A percentile compares a stretch with the other conserved stretches of the same genome.
phyloP scores from a whole-genome alignment of 1,140 invertebrate species.

The Leucophenga varia region DNA sequence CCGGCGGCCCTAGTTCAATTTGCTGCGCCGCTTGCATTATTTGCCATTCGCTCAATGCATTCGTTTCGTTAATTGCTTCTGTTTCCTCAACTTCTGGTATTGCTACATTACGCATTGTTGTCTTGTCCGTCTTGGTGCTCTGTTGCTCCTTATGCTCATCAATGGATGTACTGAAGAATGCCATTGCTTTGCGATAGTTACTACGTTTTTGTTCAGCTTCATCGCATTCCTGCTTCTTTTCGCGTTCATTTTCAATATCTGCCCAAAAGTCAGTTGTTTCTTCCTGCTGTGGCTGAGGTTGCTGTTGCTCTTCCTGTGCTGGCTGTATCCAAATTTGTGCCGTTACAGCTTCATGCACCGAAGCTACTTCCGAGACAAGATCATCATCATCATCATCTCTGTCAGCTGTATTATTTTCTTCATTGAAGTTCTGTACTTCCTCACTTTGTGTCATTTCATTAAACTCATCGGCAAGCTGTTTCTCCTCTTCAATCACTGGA shows the following conservation, averaged over 20 bases:
- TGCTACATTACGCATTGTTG: slow-evolving; percentile 22
- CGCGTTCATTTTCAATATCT: slow-evolving; percentile 33
- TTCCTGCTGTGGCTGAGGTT: neutral
- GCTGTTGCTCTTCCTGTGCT: slow-evolving; percentile 1
- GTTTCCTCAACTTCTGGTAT: slow-evolving; percentile 16
- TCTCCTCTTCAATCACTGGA: slow-evolving; percentile 35
- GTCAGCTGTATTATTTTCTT: too few species aligned
- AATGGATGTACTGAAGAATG: slow-evolving; percentile 49
- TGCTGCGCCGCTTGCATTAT: slow-evolving; percentile 13
- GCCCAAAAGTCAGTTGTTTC: slow-evolving; percentile 34
- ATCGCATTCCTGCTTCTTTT: slow-evolving; percentile 24
- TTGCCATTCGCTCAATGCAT: neutral
- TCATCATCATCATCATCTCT: too few species aligned
- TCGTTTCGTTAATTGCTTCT: too few species aligned
- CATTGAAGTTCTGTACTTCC: too few species aligned
- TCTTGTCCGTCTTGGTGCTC: too few species aligned
- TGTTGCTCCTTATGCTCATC: slow-evolving; percentile 38
- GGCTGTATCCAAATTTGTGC: slow-evolving; percentile 31
- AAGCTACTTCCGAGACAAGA: too few species aligned
- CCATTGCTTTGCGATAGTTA: slow-evolving; percentile 50
- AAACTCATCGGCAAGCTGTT: slow-evolving; percentile 26
- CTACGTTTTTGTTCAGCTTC: slow-evolving; percentile 43
- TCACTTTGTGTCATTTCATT: slow-evolving; percentile 26
- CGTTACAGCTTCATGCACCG: slow-evolving; percentile 41
- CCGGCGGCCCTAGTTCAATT: slow-evolving; percentile 29